Conservation (phyloP, 2,888 invertebrate species). For the Dasysyrphus tricinctus region DNA sequence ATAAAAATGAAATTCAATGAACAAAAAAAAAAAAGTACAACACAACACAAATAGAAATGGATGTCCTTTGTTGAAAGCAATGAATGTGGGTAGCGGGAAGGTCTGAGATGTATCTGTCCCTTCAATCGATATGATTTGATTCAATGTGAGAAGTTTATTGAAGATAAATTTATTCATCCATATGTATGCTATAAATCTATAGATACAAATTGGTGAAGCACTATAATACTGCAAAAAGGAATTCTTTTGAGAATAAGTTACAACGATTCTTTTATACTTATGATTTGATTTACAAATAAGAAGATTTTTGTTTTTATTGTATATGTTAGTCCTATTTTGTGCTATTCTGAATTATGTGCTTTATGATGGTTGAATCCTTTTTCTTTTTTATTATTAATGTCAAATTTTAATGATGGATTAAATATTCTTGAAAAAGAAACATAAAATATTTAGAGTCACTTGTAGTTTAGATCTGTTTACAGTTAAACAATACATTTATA, state of each 20-base stretch:
- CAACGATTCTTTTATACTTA: neutral
- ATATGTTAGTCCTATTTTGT: neutral
- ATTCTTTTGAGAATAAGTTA: slow-evolving; percentile 7
- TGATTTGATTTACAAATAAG: slow-evolving; percentile 20
- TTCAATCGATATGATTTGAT: neutral
- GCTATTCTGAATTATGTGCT: neutral
- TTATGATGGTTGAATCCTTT: neutral
- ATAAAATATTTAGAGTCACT: too few relatives aligned
- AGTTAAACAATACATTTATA: too few relatives aligned
- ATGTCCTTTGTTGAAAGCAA: slow-evolving; percentile 10
- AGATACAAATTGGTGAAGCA: slow-evolving; percentile 11
- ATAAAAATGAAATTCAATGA: slow-evolving; percentile 44
- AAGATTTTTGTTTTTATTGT: neutral
- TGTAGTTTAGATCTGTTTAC: too few relatives aligned
- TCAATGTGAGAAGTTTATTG: slow-evolving; percentile 4
- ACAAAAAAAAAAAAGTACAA: neutral
- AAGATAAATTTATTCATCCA: slow-evolving; percentile 18
- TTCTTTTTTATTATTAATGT: neutral
- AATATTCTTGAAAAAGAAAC: neutral
- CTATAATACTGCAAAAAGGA: neutral
- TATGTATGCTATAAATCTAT: neutral
- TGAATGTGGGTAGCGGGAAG: neutral
- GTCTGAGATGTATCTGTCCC: neutral
- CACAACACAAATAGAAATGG: slow-evolving; percentile 8
- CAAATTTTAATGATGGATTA: neutral